Conservation (phyloP, 2,888 invertebrate genomes). For the Adineta ricciae region DNA sequence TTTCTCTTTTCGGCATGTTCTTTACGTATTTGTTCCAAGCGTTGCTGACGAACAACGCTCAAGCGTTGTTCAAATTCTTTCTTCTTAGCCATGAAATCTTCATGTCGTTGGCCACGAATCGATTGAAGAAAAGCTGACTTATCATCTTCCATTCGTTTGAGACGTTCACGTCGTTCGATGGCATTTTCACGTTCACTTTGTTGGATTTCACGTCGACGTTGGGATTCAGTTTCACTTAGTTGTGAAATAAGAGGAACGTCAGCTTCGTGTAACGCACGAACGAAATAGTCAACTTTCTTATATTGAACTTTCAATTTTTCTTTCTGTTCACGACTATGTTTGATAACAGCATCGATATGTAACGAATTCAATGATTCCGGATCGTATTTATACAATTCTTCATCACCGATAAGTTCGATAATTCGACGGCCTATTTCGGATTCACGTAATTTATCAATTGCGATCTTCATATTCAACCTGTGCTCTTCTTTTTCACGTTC, state of each 20-base stretch:
- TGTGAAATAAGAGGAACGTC: conserved; percentile 23
- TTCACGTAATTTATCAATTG: conserved; percentile 16
- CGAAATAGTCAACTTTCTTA: conserved; percentile 31
- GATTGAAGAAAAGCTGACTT: conserved; percentile 13
- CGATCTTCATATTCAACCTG: neutral
- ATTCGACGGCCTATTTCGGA: neutral
- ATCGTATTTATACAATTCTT: conserved; percentile 7
- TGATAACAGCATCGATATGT: conserved; percentile 26
- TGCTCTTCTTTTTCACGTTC: conserved; percentile 5
- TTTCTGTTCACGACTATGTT: conserved; percentile 25
- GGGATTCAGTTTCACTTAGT: conserved; percentile 15
- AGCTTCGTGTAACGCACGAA: conserved; percentile 30
- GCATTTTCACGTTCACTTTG: conserved; percentile 19
- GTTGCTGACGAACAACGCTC: neutral
- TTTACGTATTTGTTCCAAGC: conserved; percentile 10
- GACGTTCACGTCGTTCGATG: conserved; percentile 23
- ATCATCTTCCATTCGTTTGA: conserved; percentile 25
- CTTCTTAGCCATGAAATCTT: conserved; percentile 24
- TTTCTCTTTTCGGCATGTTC: conserved; percentile 23
- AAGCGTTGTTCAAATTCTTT: conserved; percentile 26
- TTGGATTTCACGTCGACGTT: conserved; percentile 5
- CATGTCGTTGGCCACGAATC: conserved; percentile 18
- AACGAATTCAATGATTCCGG: neutral
- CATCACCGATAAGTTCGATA: neutral
- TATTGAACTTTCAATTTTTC: conserved; percentile 30